These are phyloP conservation scores for Eclectus roratus DNA, from an alignment of 2,113 vertebrate species.

Conservation along the genomic window DNA sequence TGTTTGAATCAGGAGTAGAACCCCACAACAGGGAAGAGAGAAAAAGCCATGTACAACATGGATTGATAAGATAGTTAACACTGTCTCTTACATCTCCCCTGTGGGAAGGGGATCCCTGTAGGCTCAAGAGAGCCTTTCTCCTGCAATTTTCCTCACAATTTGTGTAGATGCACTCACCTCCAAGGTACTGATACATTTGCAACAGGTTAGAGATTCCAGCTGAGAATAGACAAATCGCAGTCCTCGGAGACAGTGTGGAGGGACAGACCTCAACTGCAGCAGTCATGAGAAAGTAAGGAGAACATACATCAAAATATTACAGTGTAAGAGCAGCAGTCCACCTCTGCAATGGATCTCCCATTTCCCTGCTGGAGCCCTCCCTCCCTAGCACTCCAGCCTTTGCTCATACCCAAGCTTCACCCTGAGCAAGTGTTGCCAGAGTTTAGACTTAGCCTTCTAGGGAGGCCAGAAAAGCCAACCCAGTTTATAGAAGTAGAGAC, in stretches of 20 bases:
- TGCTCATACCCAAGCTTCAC: not conserved
- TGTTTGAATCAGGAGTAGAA: not conserved
- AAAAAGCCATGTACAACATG: not conserved
- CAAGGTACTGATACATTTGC: conserved; percentile 84
- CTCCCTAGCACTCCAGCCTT: not conserved
- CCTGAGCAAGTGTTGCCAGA: not conserved
- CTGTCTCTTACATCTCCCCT: not conserved
- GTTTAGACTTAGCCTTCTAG: not conserved
- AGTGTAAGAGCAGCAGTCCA: not conserved
- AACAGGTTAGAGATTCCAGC: conserved; percentile 89
- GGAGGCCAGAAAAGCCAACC: not conserved
- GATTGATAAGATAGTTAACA: not conserved
- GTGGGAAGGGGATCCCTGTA: not conserved
- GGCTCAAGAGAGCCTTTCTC: not conserved
- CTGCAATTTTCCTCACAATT: not conserved
- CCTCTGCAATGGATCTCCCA: not conserved
- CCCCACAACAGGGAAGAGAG: not conserved
- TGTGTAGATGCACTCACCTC: conserved; percentile 75
- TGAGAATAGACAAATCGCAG: conserved; percentile 92
- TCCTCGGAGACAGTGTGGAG: conserved; percentile 86
- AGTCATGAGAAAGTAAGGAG: not conserved
- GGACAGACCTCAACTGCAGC: conserved; percentile 80
- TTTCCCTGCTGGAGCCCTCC: not conserved
- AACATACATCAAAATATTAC: not conserved
- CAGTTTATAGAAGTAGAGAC: not conserved